Evolutionary conservation across 2,888 invertebrate genomes (phyloP).

Genomic region (Pollenia labialis): DNA sequence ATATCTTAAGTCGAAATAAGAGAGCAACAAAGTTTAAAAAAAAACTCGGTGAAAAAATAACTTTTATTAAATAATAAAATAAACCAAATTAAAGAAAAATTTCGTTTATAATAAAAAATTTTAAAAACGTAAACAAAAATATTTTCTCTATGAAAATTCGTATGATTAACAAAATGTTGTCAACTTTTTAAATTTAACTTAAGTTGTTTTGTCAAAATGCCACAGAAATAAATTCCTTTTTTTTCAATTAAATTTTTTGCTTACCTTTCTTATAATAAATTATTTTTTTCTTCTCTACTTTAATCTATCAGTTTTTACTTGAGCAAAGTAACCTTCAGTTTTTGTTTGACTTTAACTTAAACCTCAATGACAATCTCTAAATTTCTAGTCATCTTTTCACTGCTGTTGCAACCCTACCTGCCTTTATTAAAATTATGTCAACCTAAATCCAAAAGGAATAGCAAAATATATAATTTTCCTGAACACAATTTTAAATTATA

Average conservation of each 20-base stretch:
- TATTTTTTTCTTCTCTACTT: not conserved
- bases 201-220: too few species aligned
- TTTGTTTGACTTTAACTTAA: not conserved
- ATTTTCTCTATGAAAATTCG: too few species aligned
- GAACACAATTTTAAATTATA: not conserved
- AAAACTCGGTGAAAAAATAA: too few species aligned
- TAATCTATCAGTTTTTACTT: not conserved
- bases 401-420: slow-evolving; percentile 1
- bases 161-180: too few species aligned
- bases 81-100: too few species aligned
- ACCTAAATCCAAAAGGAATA: not conserved
- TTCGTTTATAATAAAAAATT: too few species aligned
- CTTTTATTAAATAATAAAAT: too few species aligned
- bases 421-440: not conserved
- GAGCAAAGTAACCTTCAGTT: not conserved
- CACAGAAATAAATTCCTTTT: not conserved
- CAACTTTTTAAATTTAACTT: too few species aligned
- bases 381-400: not conserved
- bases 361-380: not conserved
- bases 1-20: too few species aligned
- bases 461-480: not conserved
- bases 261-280: not conserved
- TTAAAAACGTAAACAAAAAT: too few species aligned
- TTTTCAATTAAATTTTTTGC: not conserved
- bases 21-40: too few species aligned